phyloP scores from a whole-genome alignment of 2,797 vertebrate species.

The Schizopygopsis pylzovi region DNA sequence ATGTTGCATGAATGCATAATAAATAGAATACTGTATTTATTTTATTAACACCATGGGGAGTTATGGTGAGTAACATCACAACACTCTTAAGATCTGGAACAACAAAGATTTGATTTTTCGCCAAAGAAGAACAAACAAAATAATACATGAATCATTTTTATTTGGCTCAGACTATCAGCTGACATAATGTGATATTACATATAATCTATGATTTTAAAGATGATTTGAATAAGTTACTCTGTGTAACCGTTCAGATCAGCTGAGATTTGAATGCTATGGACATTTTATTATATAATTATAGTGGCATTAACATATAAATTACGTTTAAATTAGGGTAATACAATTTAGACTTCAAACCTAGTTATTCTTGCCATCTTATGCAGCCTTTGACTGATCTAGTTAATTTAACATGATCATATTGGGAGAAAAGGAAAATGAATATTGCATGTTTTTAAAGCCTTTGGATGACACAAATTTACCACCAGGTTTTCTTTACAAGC shows the following conservation, averaged over 20 bases:
- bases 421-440: not conserved
- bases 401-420: not conserved
- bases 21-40: not conserved
- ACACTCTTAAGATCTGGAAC: not conserved
- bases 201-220: not conserved
- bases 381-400: conserved; percentile 6
- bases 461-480: not conserved
- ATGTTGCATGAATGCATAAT: not conserved
- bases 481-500: not conserved
- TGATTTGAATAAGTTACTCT: not conserved
- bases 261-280: not conserved
- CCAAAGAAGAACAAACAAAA: not conserved
- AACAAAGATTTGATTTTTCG: not conserved
- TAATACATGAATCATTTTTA: not conserved
- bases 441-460: not conserved
- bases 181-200: not conserved
- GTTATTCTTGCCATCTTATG: not conserved
- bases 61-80: not conserved
- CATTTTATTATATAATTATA: not conserved
- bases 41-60: not conserved
- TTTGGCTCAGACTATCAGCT: not conserved
- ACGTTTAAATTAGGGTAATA: conserved; percentile 15
- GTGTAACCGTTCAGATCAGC: not conserved
- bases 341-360: conserved; percentile 4
- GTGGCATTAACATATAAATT: conserved; percentile 35